These are phyloP conservation scores for Brienomyrus longianalis DNA, from an alignment of 2,113 vertebrate genomes.

Conservation along the genomic window DNA sequence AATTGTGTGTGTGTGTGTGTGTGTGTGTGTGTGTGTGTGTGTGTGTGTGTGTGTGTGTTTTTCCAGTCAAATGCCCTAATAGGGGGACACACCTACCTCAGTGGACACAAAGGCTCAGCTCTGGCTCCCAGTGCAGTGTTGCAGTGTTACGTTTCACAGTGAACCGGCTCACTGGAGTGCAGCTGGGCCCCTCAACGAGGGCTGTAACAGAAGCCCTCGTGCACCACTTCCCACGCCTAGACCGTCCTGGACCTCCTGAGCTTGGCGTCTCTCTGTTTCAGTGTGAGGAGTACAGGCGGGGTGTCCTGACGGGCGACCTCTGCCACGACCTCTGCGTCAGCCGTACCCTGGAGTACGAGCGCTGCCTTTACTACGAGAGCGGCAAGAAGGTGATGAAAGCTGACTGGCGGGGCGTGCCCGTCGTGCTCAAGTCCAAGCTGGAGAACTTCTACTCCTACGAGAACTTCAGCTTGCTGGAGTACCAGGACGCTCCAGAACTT, in stretches of 20 bases:
- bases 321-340: conserved; percentile 84
- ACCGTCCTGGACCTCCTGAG: not conserved
- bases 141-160: not conserved
- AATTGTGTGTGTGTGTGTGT: not conserved
- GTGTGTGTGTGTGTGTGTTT: not conserved
- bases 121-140: not conserved
- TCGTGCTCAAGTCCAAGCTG: conserved; percentile 87
- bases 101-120: not conserved
- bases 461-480: conserved; percentile 62
- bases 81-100: not conserved
- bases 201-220: not conserved
- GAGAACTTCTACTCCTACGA: conserved; percentile 86
- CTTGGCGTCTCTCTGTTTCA: conserved; percentile 47
- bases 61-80: not conserved
- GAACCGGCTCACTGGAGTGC: not conserved
- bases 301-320: conserved; percentile 74
- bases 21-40: no score
- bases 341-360: conserved; percentile 69
- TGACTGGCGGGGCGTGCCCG: conserved; percentile 72
- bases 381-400: conserved; percentile 95
- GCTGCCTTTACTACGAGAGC: conserved; percentile 83
- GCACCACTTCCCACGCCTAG: not conserved
- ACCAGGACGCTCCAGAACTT: conserved; percentile 59
- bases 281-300: conserved; percentile 77
- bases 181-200: not conserved